Conservation (phyloP, 1,140 invertebrate genomes). For the Heliconius himera region DNA sequence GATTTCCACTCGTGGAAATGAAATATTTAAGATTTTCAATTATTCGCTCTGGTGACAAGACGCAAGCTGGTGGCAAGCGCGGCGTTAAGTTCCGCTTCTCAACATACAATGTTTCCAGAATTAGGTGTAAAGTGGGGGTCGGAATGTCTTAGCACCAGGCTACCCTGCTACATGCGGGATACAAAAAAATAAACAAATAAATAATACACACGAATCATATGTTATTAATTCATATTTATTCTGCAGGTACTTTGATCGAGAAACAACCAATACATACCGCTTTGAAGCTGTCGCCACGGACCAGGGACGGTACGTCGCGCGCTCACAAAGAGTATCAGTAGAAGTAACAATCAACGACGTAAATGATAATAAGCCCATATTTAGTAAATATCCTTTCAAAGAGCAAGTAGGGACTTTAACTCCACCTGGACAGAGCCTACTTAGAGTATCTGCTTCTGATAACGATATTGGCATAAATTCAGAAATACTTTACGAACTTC, state of each 20-base stretch:
- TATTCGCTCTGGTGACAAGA: no score
- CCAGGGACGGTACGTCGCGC: slow-evolving; percentile 91
- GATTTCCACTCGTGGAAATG: no score
- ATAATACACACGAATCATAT: background rate
- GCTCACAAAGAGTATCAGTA: slow-evolving; percentile 90
- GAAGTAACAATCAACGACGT: slow-evolving; percentile 93
- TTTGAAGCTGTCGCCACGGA: slow-evolving; percentile 95
- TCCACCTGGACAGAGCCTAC: slow-evolving; percentile 90
- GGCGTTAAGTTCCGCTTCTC: no score
- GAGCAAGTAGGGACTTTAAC: slow-evolving; percentile 88
- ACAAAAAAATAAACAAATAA: background rate
- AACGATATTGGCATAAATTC: slow-evolving; percentile 91
- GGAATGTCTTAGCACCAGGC: no score
- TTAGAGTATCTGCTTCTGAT: slow-evolving; percentile 90
- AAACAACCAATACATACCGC: slow-evolving; percentile 88
- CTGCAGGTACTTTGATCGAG: slow-evolving; percentile 87
- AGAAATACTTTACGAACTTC: slow-evolving; percentile 90
- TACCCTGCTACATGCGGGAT: no score
- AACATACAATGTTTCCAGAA: no score
- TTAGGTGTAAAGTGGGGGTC: no score
- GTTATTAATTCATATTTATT: background rate
- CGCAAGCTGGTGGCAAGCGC: no score
- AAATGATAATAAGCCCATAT: slow-evolving; percentile 96
- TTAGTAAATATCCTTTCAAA: slow-evolving; percentile 91
- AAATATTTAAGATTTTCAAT: no score